Evolutionary conservation across 2,113 vertebrate species (phyloP).

Genomic region (Piprites chloris): DNA sequence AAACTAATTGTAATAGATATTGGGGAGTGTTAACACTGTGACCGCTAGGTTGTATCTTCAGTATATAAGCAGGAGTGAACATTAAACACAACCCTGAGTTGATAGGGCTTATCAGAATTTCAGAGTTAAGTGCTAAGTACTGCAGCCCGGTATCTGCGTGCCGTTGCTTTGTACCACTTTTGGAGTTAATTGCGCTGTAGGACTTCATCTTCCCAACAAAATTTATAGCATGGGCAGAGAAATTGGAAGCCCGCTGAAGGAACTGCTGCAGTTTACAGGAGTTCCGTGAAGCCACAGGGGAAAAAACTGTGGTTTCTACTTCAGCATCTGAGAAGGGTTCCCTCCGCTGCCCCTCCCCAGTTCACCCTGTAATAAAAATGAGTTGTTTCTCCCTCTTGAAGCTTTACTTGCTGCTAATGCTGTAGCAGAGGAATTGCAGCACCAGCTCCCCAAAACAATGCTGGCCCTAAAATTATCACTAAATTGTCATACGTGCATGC

Average conservation of each 20-base stretch:
- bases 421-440: background rate
- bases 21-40: slow-evolving; percentile 96
- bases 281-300: slow-evolving; percentile 57
- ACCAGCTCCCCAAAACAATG: background rate
- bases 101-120: slow-evolving; percentile 84
- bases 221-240: slow-evolving; percentile 72
- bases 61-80: slow-evolving; percentile 84
- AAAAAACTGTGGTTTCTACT: slow-evolving; percentile 15
- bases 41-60: slow-evolving; percentile 86
- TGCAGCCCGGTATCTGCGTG: slow-evolving; percentile 75
- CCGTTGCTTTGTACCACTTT: slow-evolving; percentile 79
- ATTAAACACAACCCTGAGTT: slow-evolving; percentile 89
- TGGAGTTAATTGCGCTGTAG: slow-evolving; percentile 75
- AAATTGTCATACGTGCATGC: background rate
- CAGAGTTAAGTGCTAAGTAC: slow-evolving; percentile 84
- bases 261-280: slow-evolving; percentile 35
- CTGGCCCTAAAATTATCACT: background rate
- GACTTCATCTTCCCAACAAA: slow-evolving; percentile 71
- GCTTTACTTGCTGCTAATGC: background rate
- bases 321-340: background rate
- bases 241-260: slow-evolving; percentile 36
- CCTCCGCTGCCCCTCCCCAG: fast-evolving
- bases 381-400: background rate
- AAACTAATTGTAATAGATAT: slow-evolving; percentile 99
- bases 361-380: background rate